phyloP scores from a whole-genome alignment of 2,888 invertebrate genomes.

The Anthoptus insignis region DNA sequence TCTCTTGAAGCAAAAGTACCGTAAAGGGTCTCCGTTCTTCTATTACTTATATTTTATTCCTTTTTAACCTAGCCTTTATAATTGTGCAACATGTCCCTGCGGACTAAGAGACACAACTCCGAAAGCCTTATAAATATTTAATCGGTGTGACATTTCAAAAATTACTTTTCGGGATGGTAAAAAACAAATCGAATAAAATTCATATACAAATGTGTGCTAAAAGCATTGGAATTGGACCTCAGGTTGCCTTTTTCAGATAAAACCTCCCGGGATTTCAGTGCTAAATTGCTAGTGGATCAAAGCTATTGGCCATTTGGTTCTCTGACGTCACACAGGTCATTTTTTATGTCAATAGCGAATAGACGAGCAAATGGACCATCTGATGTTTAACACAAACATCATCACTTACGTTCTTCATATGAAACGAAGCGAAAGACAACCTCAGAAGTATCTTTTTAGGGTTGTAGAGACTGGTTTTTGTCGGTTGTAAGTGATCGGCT shows the following conservation, averaged over 20 bases:
- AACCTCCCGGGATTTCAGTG: constrained; percentile 4
- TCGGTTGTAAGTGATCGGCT: too few species aligned
- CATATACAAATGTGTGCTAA: constrained; percentile 16
- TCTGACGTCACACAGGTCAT: background rate
- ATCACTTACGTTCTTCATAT: too few species aligned
- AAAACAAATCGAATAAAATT: constrained; percentile 26
- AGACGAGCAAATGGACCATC: too few species aligned
- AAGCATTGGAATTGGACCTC: constrained; percentile 21
- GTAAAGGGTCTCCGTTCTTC: too few species aligned
- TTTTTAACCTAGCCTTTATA: too few species aligned
- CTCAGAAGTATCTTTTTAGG: too few species aligned
- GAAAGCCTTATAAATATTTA: constrained; percentile 1
- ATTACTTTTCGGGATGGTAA: constrained; percentile 1
- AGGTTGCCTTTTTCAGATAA: constrained; percentile 11
- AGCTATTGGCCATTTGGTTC: background rate
- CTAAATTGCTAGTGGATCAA: constrained; percentile 7
- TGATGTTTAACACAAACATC: too few species aligned
- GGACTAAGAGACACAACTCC: background rate
- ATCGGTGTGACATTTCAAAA: constrained; percentile 14
- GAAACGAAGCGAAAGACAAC: too few species aligned
- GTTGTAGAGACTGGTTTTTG: too few species aligned
- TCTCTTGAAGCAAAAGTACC: too few species aligned
- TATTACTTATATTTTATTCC: too few species aligned
- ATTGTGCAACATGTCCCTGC: background rate
- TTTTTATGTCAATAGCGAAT: background rate